Conservation (phyloP, 2,113 vertebrate genomes). For the Leucopsar rothschildi region DNA sequence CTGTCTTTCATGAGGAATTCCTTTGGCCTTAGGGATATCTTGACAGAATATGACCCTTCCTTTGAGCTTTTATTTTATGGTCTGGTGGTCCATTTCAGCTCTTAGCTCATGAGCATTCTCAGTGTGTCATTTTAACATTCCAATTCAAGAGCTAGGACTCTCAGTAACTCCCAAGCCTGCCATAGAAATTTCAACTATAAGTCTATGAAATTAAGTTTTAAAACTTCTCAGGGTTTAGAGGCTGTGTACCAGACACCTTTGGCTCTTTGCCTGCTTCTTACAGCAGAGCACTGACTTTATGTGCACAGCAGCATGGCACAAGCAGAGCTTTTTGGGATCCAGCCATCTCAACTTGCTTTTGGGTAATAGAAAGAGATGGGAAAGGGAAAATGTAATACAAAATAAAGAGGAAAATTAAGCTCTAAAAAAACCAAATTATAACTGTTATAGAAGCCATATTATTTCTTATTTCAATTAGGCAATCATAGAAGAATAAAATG, state of each 20-base stretch:
- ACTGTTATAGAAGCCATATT: neutral
- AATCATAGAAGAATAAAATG: neutral
- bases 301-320: neutral
- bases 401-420: neutral
- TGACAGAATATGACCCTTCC: neutral
- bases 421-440: neutral
- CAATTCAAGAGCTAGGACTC: neutral
- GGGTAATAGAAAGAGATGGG: neutral
- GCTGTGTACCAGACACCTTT: neutral
- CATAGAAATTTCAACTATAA: neutral
- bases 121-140: neutral
- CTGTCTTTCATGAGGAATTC: neutral
- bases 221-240: neutral
- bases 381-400: neutral
- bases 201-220: neutral
- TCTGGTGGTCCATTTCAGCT: neutral
- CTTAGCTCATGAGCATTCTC: neutral
- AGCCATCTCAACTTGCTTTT: neutral
- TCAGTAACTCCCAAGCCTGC: neutral
- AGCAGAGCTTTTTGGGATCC: neutral
- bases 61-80: neutral
- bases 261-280: neutral
- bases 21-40: neutral
- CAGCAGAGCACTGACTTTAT: neutral
- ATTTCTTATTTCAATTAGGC: neutral